Percentiles rank a stretch among this genome's conserved stretches.
Conservation (phyloP, 2,888 invertebrate species). For the Leptinotarsa tumamoca region DNA sequence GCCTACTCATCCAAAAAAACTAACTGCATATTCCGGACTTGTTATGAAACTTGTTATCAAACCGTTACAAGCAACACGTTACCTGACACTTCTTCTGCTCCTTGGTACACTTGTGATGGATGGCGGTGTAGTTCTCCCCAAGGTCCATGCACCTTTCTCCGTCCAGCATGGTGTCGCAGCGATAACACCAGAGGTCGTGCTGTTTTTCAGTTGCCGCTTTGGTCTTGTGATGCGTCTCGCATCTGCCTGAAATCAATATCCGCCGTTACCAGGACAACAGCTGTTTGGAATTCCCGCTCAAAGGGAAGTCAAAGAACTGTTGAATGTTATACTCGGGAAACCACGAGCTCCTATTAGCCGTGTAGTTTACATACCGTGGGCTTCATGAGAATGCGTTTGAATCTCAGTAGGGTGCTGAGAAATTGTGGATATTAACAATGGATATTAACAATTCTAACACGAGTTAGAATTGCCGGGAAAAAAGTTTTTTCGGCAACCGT, state of each 20-base stretch:
- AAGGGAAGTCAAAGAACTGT: constrained; percentile 18
- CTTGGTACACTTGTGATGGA: constrained; percentile 80
- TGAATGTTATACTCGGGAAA: constrained; percentile 7
- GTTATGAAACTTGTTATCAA: not conserved
- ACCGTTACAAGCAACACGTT: constrained; percentile 32
- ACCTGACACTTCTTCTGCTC: constrained; percentile 86
- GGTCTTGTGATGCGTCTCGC: constrained; percentile 73
- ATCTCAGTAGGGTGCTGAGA: not conserved
- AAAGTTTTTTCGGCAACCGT: no score
- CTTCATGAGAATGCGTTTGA: not conserved
- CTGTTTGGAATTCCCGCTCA: constrained; percentile 17
- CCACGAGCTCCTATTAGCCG: not conserved
- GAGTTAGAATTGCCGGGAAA: no score
- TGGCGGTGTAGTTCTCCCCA: constrained; percentile 69
- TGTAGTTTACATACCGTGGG: not conserved
- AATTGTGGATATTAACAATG: no score
- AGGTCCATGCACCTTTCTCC: constrained; percentile 80
- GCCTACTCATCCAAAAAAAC: no score
- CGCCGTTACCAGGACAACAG: constrained; percentile 51
- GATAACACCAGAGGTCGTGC: constrained; percentile 86
- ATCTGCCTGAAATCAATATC: constrained; percentile 57
- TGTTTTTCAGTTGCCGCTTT: constrained; percentile 82
- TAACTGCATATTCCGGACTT: not conserved
- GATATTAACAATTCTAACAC: no score
- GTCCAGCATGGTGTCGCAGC: constrained; percentile 82